These are phyloP conservation scores for Monarcha castaneiventris DNA, from an alignment of 2,113 vertebrate species.

Conservation along the genomic window DNA sequence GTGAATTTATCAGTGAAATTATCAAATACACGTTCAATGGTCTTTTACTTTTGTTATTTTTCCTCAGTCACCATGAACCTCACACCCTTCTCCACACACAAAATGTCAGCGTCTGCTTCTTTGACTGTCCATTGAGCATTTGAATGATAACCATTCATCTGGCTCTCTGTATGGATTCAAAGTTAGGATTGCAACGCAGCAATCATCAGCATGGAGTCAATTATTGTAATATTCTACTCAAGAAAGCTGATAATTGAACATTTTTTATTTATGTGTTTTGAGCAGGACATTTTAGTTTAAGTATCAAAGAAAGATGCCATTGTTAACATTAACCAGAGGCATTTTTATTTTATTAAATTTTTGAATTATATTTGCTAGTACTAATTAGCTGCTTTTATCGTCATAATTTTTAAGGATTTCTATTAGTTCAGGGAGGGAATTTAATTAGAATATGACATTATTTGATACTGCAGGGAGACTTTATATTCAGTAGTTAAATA, in stretches of 20 bases:
- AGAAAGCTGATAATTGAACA: neutral
- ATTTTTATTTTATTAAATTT: conserved; percentile 20
- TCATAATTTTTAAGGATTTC: conserved; percentile 14
- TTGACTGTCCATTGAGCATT: neutral
- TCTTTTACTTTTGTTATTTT: neutral
- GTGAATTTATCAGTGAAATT: neutral
- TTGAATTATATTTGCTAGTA: conserved; percentile 3
- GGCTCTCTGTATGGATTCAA: neutral
- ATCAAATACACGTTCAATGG: neutral
- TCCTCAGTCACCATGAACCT: neutral
- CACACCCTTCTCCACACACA: neutral
- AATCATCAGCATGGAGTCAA: neutral
- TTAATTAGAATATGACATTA: conserved; percentile 47
- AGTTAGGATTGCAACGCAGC: neutral
- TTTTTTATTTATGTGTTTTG: neutral
- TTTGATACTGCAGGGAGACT: conserved; percentile 46
- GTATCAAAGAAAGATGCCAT: neutral
- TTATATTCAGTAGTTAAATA: conserved; percentile 33
- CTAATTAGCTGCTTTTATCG: conserved; percentile 31
- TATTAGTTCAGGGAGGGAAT: conserved; percentile 18
- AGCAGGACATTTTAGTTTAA: neutral
- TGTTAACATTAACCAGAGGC: neutral
- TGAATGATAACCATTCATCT: neutral
- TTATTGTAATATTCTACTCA: neutral
- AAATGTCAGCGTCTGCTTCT: neutral